Conservation (phyloP, 2,797 vertebrate species). For the Pantherophis alleghaniensis region DNA sequence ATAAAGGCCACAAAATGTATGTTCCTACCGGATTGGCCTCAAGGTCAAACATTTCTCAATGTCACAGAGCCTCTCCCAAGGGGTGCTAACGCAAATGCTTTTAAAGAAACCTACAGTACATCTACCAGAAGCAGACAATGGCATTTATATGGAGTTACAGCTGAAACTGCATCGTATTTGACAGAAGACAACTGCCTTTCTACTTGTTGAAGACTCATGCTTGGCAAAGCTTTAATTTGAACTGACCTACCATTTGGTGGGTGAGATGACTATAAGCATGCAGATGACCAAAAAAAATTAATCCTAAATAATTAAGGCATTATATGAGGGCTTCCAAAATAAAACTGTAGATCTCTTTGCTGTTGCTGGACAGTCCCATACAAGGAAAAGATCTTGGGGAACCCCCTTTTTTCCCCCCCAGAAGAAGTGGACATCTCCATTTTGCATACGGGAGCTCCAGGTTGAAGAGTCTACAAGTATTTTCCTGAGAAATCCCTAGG, state of each 20-base stretch:
- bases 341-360: not conserved
- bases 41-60: not conserved
- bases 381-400: not conserved
- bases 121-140: not conserved
- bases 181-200: not conserved
- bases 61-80: not conserved
- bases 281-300: not conserved
- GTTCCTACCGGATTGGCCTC: not conserved
- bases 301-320: not conserved
- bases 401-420: not conserved
- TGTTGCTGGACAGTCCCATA: not conserved
- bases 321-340: not conserved
- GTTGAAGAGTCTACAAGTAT: not conserved
- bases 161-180: not conserved
- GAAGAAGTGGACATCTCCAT: not conserved
- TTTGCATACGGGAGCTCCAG: not conserved
- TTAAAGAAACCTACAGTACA: not conserved
- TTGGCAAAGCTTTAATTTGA: not conserved
- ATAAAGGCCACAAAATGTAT: not conserved
- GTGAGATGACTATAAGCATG: not conserved
- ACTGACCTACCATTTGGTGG: not conserved
- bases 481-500: slow-evolving; percentile 5
- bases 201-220: not conserved
- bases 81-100: not conserved
- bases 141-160: not conserved